phyloP scores from a whole-genome alignment of 2,888 invertebrate species.

The Drosophila seclusa region DNA sequence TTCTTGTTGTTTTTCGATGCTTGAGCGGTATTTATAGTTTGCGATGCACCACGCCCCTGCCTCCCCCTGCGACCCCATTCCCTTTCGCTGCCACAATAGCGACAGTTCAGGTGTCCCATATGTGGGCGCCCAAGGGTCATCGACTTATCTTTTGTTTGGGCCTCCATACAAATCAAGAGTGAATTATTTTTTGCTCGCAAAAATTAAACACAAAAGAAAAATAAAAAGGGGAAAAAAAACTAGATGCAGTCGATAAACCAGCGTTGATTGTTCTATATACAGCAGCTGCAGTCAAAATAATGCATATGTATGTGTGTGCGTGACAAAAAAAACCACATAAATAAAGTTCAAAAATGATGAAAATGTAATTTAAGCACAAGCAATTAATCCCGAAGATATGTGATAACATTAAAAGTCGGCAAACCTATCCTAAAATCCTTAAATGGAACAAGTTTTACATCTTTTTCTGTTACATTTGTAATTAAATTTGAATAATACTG shows the following conservation, averaged over 20 bases:
- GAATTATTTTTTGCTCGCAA: constrained; percentile 25
- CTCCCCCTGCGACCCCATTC: not conserved
- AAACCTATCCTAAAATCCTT: too few relatives aligned
- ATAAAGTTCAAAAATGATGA: not conserved
- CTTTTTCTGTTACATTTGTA: not conserved
- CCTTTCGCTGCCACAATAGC: constrained; percentile 2
- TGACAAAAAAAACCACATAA: not conserved
- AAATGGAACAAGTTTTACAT: not conserved
- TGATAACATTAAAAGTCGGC: not conserved
- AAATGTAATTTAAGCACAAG: not conserved
- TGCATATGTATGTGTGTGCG: too few relatives aligned
- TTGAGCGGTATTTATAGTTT: constrained; percentile 19
- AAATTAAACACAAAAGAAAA: not conserved
- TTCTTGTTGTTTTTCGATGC: not conserved
- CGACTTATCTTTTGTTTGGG: constrained; percentile 36
- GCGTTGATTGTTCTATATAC: constrained; percentile 27
- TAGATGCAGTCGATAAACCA: not conserved
- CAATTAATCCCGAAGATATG: not conserved
- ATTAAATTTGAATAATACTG: not conserved
- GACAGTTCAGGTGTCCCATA: not conserved
- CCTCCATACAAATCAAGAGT: constrained; percentile 29
- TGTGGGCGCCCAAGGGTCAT: constrained; percentile 7
- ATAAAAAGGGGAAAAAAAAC: not conserved
- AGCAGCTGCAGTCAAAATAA: not conserved
- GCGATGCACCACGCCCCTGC: not conserved